These are phyloP conservation scores for Paradisaea rubra DNA, from an alignment of 2,113 vertebrate species.

Conservation along the genomic window DNA sequence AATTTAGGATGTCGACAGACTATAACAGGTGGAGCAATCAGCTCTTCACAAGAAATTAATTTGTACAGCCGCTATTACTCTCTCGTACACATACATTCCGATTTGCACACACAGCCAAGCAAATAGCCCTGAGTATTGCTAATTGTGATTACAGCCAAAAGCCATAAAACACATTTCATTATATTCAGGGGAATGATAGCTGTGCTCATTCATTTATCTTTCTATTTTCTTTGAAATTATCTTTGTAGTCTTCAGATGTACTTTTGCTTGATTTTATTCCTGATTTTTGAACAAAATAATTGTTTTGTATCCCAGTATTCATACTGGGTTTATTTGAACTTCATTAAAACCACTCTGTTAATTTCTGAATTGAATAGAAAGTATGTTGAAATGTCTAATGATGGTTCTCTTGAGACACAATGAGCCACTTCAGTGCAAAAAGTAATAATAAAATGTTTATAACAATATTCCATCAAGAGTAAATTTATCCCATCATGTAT, in stretches of 20 bases:
- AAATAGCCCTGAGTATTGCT: constrained; percentile 50
- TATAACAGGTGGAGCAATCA: constrained; percentile 63
- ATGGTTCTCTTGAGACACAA: not conserved
- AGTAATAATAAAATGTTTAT: constrained; percentile 7
- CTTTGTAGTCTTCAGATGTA: not conserved
- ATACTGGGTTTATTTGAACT: constrained; percentile 24
- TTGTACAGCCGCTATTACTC: constrained; percentile 21
- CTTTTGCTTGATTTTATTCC: constrained; percentile 7
- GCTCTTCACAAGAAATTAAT: constrained; percentile 70
- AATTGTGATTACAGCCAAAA: constrained; percentile 69
- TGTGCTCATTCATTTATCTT: constrained; percentile 26
- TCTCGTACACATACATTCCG: constrained; percentile 1
- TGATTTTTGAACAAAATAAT: constrained; percentile 57
- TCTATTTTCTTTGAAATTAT: constrained; percentile 44
- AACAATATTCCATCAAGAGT: not conserved
- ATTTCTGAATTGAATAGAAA: constrained; percentile 47
- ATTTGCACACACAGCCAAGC: constrained; percentile 45
- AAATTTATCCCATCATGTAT: not conserved
- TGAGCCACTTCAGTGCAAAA: not conserved
- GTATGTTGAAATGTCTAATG: constrained; percentile 42
- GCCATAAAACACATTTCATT: constrained; percentile 47
- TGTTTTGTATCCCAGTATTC: constrained; percentile 12
- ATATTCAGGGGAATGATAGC: constrained; percentile 29
- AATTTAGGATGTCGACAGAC: constrained; percentile 58
- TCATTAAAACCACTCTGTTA: constrained; percentile 41